Evolutionary conservation across 2,113 vertebrate genomes (phyloP).

Genomic region (Siniperca knerii): DNA sequence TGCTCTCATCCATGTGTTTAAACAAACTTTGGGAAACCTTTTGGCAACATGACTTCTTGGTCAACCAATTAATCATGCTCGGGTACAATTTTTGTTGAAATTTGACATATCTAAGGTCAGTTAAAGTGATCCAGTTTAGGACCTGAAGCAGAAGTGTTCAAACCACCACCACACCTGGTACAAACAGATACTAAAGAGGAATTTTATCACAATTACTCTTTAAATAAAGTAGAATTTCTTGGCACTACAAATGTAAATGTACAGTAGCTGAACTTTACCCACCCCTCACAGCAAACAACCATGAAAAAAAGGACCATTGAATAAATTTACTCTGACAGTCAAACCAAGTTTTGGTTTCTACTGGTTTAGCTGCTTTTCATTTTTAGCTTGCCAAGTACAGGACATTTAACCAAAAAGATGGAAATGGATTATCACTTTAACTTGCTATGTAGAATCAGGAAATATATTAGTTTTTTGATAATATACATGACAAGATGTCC

Average conservation of each 20-base stretch:
- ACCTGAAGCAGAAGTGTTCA: neutral
- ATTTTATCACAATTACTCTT: neutral
- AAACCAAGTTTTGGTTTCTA: conserved; percentile 9
- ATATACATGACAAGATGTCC: neutral
- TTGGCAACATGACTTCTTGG: neutral
- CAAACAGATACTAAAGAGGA: neutral
- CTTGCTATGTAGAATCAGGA: neutral
- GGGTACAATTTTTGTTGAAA: neutral
- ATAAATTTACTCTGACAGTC: conserved; percentile 20
- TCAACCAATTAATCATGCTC: neutral
- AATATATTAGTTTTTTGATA: neutral
- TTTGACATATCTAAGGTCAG: neutral
- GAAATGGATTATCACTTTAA: neutral
- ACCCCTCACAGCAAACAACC: conserved; percentile 14
- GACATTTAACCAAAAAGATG: conserved; percentile 25
- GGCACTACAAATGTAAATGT: conserved; percentile 5
- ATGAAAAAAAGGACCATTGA: neutral
- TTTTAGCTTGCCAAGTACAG: conserved; percentile 19
- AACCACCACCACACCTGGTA: neutral
- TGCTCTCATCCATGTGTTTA: neutral
- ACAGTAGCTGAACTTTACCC: conserved; percentile 4
- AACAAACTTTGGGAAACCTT: neutral
- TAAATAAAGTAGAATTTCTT: neutral
- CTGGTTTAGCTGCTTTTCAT: conserved; percentile 12
- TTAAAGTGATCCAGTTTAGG: neutral